Base-by-base conservation (phyloP, 92 coral and sea anemone genomes). In the Anthopleura xanthogrammica region DNA sequence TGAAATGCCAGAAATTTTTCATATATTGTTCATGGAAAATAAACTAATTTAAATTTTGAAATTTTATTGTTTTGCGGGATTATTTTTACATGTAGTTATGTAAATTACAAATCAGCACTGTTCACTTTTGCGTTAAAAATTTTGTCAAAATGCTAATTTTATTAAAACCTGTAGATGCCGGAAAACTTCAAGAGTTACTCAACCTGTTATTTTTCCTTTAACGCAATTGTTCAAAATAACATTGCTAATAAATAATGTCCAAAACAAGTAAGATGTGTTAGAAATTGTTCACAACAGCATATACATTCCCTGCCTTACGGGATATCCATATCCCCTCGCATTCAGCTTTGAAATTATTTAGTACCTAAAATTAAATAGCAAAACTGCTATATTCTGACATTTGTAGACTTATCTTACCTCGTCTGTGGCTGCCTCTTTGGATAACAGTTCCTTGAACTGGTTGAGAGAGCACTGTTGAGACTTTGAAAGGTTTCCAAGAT, bases 381-480 rank as follows among this genome's bases (percentile, higher is more conserved):
- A 24, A 68, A 62, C 70, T 14, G 12, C 41, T 68, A 68, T 42
- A 36, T 8, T 68, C 42, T 19, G 10, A 20, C 72, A 3, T 11
- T 64, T 7, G 72, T 64, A 64, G 12, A 17, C 24, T 16, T 7
- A 20, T 24, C 88, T 80, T 87, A 97, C 99, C 99, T 97, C 98
- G 77, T 94, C 94, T 24, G 91, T 80, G 39, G 73, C 60, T 9
- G 89, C 52, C 72, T 94, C 97, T 58, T 90, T 79, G 76, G 93
- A 78, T 85, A 94, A 79, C 91, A 86, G 78, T 60, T 68, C 90
- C 85, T 90, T 91, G 4, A 97, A 86, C 22, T 92, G 92, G 39
- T 77, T 82, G 14, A 97, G 79, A 43, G 97, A 88, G 77, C 82
- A 89, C 41, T 90, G 89, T 62, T 97, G 95, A 12, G 93, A 56